Base-by-base conservation (phyloP, 2,888 invertebrate species). In the Nowickia ferox region DNA sequence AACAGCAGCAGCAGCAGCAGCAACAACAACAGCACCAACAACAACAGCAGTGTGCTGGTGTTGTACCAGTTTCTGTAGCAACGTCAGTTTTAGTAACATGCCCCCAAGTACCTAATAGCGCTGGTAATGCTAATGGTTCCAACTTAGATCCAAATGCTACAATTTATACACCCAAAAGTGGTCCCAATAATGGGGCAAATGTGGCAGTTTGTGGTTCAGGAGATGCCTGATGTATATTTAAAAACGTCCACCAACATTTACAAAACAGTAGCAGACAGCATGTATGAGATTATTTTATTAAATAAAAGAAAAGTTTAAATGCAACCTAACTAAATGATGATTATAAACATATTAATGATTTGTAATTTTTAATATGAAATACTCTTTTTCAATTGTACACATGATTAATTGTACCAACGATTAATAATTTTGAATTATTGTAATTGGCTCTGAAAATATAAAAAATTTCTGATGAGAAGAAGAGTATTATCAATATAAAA, bases 91-190 rank as follows among this genome's bases (percentile, higher is more conserved):
- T 90, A 68, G 89, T 89, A 63, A 61, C 87, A 55, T 88, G 83
- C 87, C 88, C 65, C 84, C 90, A 85, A 81, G 84, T 77, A 44
- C 61, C 82, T 53, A 81, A 82, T 71, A 82, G 87, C 15, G 78
- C 81, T 63, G 77, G 88, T 17, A 88, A 87, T 30, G 86, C 87
- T 9, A 90, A 90, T n/a, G 80, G 88, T 22, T 93, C 93, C 10
- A 95, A 94, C 90, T 95, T 98, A 86, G 98, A 98, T 94, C 98
- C 98, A 80, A 97, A 98, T 93, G 98, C 98, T 87, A 96, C 96
- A 87, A 97, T 96, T 88, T 98, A 98, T 94, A 98, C 97, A 88
- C 98, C 98, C 87, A 97, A 97, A 91, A 93, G 94, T 89, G 94
- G 95, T 87, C 93, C 94, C 57, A 71, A 88, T 93, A 55, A 79